These are phyloP conservation scores for Myxocyprinus asiaticus DNA, from an alignment of 2,113 vertebrate species.

Conservation along the genomic window DNA sequence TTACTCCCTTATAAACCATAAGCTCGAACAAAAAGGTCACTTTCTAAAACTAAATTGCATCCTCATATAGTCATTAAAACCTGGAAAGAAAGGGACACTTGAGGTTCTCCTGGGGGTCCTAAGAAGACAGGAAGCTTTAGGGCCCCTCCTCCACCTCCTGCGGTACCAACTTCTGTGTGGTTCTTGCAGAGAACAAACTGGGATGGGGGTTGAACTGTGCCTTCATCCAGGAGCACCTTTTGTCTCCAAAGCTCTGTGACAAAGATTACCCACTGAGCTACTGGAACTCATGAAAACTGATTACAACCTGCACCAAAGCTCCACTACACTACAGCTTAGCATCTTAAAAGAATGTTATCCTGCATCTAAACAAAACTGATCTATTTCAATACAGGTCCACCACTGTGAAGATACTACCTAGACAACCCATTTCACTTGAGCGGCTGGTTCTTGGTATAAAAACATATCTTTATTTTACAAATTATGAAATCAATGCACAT, in stretches of 20 bases:
- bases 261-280: conserved; percentile 52
- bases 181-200: conserved; percentile 6
- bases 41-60: conserved; percentile 23
- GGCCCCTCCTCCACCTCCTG: conserved; percentile 49
- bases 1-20: no score
- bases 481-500: background rate
- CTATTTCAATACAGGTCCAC: conserved; percentile 24
- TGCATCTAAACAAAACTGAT: conserved; percentile 24
- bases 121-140: conserved; percentile 53
- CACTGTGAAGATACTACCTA: background rate
- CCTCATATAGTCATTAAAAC: conserved; percentile 42
- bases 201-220: conserved; percentile 35
- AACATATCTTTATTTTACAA: no score
- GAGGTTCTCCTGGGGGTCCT: conserved; percentile 41
- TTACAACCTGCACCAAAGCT: conserved; percentile 33
- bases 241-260: conserved; percentile 52
- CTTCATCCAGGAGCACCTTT: conserved; percentile 53
- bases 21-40: conserved; percentile 34
- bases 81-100: conserved; percentile 30
- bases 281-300: conserved; percentile 56
- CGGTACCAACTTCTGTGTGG: conserved; percentile 35
- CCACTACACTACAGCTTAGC: conserved; percentile 17
- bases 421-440: background rate
- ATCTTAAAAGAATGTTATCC: conserved; percentile 41
- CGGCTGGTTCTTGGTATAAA: background rate